These are phyloP conservation scores for Cryptoprocta ferox DNA, from an alignment of 2,797 vertebrate genomes.

Conservation along the genomic window DNA sequence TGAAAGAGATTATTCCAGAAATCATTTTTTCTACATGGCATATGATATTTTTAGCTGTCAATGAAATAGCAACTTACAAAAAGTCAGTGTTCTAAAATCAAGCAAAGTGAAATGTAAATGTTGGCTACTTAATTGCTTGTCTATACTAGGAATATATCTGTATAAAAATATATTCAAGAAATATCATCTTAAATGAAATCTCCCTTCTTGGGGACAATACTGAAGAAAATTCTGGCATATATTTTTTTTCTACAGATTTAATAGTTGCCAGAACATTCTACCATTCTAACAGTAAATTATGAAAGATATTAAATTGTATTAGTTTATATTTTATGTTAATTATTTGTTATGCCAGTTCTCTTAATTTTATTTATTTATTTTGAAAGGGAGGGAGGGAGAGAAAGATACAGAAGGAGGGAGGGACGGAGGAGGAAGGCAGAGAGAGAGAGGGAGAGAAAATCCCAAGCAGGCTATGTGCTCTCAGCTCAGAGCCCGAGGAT, in stretches of 20 bases:
- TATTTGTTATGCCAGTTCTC: not conserved
- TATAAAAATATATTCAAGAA: not conserved
- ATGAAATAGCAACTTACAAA: not conserved
- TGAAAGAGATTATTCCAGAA: not conserved
- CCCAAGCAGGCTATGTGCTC: too few relatives aligned
- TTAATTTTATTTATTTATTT: not conserved
- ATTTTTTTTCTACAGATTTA: not conserved
- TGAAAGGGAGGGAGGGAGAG: too few relatives aligned
- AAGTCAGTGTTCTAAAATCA: not conserved
- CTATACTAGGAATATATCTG: not conserved
- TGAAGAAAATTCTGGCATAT: not conserved
- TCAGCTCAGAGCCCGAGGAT: too few relatives aligned
- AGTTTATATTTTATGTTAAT: not conserved
- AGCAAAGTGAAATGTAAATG: not conserved
- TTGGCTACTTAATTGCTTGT: not conserved
- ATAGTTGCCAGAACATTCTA: not conserved
- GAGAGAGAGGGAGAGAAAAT: too few relatives aligned
- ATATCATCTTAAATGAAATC: not conserved
- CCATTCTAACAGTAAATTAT: not conserved
- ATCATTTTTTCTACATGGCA: not conserved
- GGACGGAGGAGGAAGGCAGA: too few relatives aligned
- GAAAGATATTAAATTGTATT: not conserved
- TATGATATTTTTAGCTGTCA: not conserved
- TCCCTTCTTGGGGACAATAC: not conserved
- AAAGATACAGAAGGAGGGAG: too few relatives aligned